Percentiles rank a stretch among this genome's conserved stretches.
These are phyloP conservation scores for Cepphus grylle DNA, from an alignment of 2,113 vertebrate species.

Conservation along the genomic window DNA sequence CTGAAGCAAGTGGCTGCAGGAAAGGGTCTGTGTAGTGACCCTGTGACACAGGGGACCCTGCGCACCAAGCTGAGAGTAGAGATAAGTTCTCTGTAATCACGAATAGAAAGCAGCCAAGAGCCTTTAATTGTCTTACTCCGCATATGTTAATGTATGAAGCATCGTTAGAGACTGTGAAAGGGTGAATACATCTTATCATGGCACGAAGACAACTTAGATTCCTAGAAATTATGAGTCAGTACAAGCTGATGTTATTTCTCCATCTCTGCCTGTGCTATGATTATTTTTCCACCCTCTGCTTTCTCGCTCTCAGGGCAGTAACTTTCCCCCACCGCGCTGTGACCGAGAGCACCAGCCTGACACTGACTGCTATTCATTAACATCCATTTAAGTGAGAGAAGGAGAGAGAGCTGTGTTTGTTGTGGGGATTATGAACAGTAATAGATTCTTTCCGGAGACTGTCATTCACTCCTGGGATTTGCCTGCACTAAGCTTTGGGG, in stretches of 20 bases:
- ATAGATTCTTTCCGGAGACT: conserved; percentile 27
- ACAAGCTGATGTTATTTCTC: conserved; percentile 12
- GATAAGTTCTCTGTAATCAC: background rate
- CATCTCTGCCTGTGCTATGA: background rate
- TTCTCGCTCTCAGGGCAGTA: background rate
- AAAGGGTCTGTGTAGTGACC: background rate
- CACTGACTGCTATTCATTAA: conserved; percentile 40
- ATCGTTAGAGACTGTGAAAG: background rate
- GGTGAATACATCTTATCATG: conserved; percentile 13
- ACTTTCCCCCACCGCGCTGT: background rate
- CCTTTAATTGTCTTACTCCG: background rate
- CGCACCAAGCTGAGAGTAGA: background rate
- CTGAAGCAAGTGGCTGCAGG: background rate
- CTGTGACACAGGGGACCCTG: background rate
- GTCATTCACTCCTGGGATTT: background rate
- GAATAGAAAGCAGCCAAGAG: background rate
- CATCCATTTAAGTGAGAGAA: conserved; percentile 36
- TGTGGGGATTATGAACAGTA: conserved; percentile 26
- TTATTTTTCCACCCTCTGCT: background rate
- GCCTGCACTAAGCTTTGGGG: background rate
- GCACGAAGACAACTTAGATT: conserved; percentile 12
- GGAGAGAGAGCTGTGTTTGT: conserved; percentile 3
- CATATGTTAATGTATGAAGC: conserved; percentile 20
- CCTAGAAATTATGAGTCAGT: conserved; percentile 25
- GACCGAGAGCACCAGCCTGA: background rate